Conservation (phyloP, 2,113 vertebrate genomes). For the Aspiorhynchus laticeps region DNA sequence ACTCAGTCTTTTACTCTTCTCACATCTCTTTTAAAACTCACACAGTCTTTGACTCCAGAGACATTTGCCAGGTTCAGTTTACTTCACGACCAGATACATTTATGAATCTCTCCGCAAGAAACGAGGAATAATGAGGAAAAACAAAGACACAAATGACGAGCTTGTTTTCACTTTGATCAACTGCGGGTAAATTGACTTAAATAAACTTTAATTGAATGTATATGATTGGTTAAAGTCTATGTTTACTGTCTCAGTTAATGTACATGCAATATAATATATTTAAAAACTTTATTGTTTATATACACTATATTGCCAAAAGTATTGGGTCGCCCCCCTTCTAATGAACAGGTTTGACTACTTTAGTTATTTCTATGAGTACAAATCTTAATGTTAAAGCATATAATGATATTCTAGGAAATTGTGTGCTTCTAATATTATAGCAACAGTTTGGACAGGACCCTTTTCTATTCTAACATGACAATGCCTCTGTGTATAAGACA, state of each 20-base stretch:
- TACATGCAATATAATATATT: background rate
- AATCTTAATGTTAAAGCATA: no score
- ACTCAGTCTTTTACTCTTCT: conserved; percentile 60
- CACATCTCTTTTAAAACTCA: conserved; percentile 50
- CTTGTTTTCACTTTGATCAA: conserved; percentile 56
- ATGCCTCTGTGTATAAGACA: no score
- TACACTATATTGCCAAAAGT: no score
- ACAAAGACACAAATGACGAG: background rate
- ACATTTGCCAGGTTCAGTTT: conserved; percentile 56
- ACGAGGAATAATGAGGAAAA: conserved; percentile 26
- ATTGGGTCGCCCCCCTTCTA: no score
- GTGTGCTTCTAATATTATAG: no score
- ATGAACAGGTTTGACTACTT: no score
- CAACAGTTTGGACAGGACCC: no score
- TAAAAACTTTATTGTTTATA: background rate
- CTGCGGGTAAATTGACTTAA: conserved; percentile 64
- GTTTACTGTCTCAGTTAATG: background rate
- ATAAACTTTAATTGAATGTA: background rate
- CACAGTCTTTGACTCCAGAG: conserved; percentile 47
- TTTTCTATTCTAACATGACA: no score
- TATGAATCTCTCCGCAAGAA: conserved; percentile 47
- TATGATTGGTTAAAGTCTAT: background rate
- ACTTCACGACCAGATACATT: conserved; percentile 57
- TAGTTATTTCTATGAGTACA: no score
- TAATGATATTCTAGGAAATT: no score